A percentile compares a stretch with the other conserved stretches of the same genome.
Conservation (phyloP, 2,888 invertebrate genomes). For the Hyppa rectilinea region DNA sequence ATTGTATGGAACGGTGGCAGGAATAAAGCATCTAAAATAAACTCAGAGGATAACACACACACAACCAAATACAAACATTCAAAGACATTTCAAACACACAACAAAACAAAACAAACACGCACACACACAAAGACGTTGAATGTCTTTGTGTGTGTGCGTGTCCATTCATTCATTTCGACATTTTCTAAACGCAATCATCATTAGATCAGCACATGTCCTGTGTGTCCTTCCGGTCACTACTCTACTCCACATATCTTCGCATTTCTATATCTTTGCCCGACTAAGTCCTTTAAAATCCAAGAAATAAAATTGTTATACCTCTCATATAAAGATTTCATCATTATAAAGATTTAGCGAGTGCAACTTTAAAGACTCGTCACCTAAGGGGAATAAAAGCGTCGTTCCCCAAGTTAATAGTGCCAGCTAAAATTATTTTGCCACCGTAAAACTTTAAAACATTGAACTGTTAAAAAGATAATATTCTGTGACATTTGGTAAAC, state of each 20-base stretch:
- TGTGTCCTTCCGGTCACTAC: background rate
- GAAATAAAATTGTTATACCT: conserved; percentile 9
- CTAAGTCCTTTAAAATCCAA: background rate
- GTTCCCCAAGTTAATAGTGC: conserved; percentile 38
- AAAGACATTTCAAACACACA: too few relatives aligned
- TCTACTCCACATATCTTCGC: background rate
- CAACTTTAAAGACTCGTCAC: conserved; percentile 23
- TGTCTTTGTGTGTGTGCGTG: too few relatives aligned
- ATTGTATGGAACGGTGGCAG: too few relatives aligned
- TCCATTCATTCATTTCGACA: too few relatives aligned
- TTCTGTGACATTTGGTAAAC: conserved; percentile 6
- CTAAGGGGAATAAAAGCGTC: conserved; percentile 39
- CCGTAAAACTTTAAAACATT: conserved; percentile 43
- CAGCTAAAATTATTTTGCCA: conserved; percentile 49
- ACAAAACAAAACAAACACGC: too few relatives aligned
- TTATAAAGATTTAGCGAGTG: background rate
- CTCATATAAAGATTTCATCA: conserved; percentile 17
- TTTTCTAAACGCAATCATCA: background rate
- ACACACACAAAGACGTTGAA: too few relatives aligned
- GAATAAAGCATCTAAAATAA: too few relatives aligned
- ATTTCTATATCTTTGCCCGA: background rate
- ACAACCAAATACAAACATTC: too few relatives aligned
- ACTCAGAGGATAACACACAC: too few relatives aligned
- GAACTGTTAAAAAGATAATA: conserved; percentile 16
- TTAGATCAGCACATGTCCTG: background rate